Evolutionary conservation across 2,113 vertebrate genomes (phyloP), one percentile per base, ranked within the genome.

Genomic region (Gila orcuttii): DNA sequence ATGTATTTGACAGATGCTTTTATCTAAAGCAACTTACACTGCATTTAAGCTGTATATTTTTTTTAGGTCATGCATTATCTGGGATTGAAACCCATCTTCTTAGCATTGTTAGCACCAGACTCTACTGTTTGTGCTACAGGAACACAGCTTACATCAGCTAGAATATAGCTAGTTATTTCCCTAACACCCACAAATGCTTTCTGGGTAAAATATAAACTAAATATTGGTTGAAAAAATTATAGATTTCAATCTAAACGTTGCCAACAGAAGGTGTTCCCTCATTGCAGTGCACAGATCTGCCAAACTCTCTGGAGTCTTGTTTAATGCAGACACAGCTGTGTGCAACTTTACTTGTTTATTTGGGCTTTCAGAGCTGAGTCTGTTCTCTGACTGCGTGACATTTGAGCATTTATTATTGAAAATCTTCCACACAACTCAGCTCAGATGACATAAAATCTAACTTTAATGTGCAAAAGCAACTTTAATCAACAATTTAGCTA

Each of bases 241-340:
- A 42, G 21, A 73, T 42, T 73, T 73, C 10, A 42, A 25, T 73
- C 69, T 42, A 73, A 23, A 5, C 36, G 21, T 42, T 73, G 21
- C 69, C 21, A 6, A n/a, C 50, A 77, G 28, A 77, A 33, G 50
- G 75, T 77, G 75, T 77, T 77, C 17, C 75, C 75, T 77, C 75
- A 77, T 6, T 75, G 73, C 42, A 15, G 36, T 50, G 28, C 55
- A 69, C 74, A 78, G 6, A 52, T 68, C 31, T 59, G 31, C 2
- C 31, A 69, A 85, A 85, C 47, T 79, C 76, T 85, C 84, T 78
- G 12, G 83, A 68, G 83, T 78, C 83, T 85, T 85, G 83, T 78
- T 85, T 85, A 68, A 42, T 57, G 39, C 73, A n/a, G 17, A n/a
- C 45, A 77, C 78, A 86, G 77, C 85, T 81, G 78, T 31, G 78